These are phyloP conservation scores for Phorcus lineatus DNA, from an alignment of 2,888 invertebrate genomes.

Conservation along the genomic window DNA sequence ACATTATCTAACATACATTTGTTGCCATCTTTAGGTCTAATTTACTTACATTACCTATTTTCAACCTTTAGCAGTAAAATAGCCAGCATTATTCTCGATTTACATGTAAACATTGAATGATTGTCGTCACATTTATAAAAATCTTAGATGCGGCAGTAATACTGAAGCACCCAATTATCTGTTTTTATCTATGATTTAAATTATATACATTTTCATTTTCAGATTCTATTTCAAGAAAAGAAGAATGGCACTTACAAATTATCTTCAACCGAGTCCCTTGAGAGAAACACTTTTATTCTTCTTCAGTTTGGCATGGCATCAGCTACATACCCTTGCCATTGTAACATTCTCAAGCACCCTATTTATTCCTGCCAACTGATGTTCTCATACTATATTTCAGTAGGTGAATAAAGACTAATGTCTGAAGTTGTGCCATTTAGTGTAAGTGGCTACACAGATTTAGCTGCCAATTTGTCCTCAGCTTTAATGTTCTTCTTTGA, in stretches of 20 bases:
- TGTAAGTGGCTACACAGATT: conserved; percentile 33
- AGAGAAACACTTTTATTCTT: conserved; percentile 32
- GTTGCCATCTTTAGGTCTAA: too few relatives aligned
- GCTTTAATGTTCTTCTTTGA: conserved; percentile 82
- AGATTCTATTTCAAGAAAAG: not conserved
- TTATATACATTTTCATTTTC: not conserved
- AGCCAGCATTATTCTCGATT: too few relatives aligned
- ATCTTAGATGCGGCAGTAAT: too few relatives aligned
- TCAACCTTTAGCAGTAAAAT: too few relatives aligned
- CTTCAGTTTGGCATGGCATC: conserved; percentile 30
- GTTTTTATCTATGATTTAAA: not conserved
- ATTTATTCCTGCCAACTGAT: not conserved
- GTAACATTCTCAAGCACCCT: not conserved
- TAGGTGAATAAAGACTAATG: conserved; percentile 14
- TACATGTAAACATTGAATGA: too few relatives aligned
- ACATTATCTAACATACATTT: too few relatives aligned
- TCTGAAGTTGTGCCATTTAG: conserved; percentile 22
- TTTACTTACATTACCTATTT: too few relatives aligned
- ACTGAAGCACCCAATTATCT: not conserved
- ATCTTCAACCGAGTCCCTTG: not conserved
- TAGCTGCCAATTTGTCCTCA: conserved; percentile 43
- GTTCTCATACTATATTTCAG: not conserved
- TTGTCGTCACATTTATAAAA: too few relatives aligned
- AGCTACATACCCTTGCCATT: conserved; percentile 24
- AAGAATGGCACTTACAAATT: not conserved